phyloP scores from a whole-genome alignment of 30 jellyfish, hydroid and myxozoan species.

The Rhopilema esculentum region DNA sequence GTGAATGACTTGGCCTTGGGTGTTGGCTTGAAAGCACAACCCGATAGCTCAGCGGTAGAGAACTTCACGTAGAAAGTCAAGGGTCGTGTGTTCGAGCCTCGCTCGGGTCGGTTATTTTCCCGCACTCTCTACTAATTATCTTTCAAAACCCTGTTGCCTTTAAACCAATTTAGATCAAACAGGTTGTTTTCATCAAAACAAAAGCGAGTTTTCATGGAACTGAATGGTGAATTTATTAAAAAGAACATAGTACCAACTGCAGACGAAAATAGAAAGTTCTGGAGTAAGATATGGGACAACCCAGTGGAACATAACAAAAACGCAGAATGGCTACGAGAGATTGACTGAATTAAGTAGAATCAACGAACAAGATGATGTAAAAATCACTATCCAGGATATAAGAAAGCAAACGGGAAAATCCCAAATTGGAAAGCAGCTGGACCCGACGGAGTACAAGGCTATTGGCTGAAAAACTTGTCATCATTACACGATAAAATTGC shows the following conservation, averaged over 20 bases:
- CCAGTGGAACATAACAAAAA: neutral
- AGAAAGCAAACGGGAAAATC: neutral
- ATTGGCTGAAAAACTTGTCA: conserved; percentile 9
- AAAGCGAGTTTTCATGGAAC: neutral
- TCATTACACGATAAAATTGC: conserved; percentile 22
- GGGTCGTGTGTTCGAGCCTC: too few species aligned
- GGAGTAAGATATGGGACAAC: conserved; percentile 18
- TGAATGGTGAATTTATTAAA: neutral
- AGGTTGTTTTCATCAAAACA: neutral
- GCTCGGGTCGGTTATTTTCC: too few species aligned
- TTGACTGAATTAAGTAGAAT: neutral
- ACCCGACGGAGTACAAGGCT: conserved; percentile 30
- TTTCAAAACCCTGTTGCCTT: too few species aligned
- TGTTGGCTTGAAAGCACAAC: too few species aligned
- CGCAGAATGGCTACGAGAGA: conserved; percentile 14
- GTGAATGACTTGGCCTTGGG: too few species aligned
- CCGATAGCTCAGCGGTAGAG: too few species aligned
- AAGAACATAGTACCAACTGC: conserved; percentile 2
- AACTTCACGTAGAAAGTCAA: too few species aligned
- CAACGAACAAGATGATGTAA: neutral
- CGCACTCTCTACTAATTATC: too few species aligned
- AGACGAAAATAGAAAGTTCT: conserved; percentile 15
- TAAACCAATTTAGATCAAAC: conserved; percentile 8
- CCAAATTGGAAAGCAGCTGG: conserved; percentile 55
- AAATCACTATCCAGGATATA: neutral